These are phyloP conservation scores for Drosophila glabriapex DNA, from an alignment of 2,888 invertebrate genomes.

Conservation along the genomic window DNA sequence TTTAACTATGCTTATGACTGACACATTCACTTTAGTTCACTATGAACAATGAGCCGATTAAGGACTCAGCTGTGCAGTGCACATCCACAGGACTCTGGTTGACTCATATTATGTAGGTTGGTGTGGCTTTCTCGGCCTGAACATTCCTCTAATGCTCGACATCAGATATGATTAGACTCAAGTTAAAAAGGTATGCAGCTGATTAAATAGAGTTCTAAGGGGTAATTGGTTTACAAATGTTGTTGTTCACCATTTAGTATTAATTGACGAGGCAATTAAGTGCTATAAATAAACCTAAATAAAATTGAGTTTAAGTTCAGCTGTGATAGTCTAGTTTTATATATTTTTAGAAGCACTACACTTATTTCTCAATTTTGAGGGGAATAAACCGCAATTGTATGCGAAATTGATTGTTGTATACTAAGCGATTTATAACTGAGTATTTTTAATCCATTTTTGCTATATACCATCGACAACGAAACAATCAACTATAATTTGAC, in stretches of 20 bases:
- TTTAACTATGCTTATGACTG: slow-evolving; percentile 42
- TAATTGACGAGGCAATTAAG: not conserved
- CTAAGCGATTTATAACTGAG: slow-evolving; percentile 25
- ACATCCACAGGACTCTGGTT: slow-evolving; percentile 36
- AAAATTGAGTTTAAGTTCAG: not conserved
- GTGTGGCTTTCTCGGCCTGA: slow-evolving; percentile 5
- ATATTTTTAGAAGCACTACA: too few species aligned
- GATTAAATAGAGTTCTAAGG: slow-evolving; percentile 27
- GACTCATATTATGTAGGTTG: not conserved
- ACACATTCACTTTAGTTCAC: slow-evolving; percentile 33
- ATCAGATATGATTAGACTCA: not conserved
- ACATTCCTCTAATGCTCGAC: not conserved
- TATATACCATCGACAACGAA: slow-evolving; percentile 12
- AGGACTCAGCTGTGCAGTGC: slow-evolving; percentile 34
- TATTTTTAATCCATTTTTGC: slow-evolving; percentile 30
- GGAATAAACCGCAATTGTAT: slow-evolving; percentile 7
- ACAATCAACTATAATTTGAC: slow-evolving; percentile 41
- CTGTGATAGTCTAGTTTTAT: not conserved
- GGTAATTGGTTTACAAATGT: slow-evolving; percentile 46
- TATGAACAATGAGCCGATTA: slow-evolving; percentile 61
- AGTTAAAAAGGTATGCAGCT: slow-evolving; percentile 9
- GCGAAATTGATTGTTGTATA: slow-evolving; percentile 10
- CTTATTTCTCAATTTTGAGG: not conserved
- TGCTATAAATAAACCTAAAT: not conserved
- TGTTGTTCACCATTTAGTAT: slow-evolving; percentile 14